Conservation (phyloP, 2,888 invertebrate genomes). For the Caenorhabditis angaria region DNA sequence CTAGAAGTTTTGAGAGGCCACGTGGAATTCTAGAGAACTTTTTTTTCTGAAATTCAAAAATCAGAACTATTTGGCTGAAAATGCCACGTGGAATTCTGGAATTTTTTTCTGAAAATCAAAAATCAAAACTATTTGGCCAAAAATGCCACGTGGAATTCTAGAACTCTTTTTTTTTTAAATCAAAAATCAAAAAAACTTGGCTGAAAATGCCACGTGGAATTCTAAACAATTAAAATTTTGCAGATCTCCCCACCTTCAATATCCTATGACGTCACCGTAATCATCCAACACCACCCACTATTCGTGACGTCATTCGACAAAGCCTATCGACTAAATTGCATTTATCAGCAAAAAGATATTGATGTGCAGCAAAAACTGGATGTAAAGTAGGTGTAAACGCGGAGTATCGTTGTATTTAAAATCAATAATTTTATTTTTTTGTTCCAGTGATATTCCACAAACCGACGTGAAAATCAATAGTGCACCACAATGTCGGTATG, state of each 20-base stretch:
- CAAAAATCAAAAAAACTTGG: no score
- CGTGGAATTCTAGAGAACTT: not conserved
- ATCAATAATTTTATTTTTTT: not conserved
- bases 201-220: no score
- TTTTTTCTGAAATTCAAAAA: not conserved
- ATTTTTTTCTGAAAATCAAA: not conserved
- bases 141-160: not conserved
- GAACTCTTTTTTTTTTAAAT: not conserved
- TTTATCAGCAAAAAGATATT: constrained; percentile 58
- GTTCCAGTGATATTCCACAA: constrained; percentile 43
- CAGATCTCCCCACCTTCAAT: constrained; percentile 60
- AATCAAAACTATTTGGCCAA: not conserved
- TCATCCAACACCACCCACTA: constrained; percentile 68
- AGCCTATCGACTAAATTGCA: constrained; percentile 61
- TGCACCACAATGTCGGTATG: constrained; percentile 53
- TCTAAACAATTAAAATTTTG: not conserved
- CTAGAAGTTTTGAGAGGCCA: not conserved
- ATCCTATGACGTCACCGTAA: constrained; percentile 60
- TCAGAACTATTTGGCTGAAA: not conserved
- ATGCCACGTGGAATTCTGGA: not conserved
- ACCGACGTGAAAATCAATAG: constrained; percentile 24
- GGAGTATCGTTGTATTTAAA: not conserved
- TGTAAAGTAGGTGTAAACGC: constrained; percentile 49
- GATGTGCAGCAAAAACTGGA: constrained; percentile 54
- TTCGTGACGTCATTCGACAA: constrained; percentile 62